phyloP scores from a whole-genome alignment of 2,113 vertebrate genomes.

The Ariopsis seemanni region DNA sequence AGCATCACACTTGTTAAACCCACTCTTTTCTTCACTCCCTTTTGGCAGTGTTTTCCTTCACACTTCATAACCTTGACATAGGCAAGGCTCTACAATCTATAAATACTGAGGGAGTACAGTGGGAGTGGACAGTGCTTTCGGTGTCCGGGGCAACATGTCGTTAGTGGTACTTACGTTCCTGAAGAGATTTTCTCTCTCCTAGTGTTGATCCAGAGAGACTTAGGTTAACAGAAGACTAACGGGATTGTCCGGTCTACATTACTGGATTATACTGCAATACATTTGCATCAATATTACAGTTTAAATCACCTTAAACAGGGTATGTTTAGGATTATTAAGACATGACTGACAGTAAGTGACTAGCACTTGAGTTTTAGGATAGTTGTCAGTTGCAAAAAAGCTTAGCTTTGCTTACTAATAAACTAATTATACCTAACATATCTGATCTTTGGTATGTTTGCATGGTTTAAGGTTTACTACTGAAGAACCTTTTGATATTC shows the following conservation, averaged over 20 bases:
- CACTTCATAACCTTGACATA: slow-evolving; percentile 47
- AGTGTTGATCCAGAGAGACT: slow-evolving; percentile 18
- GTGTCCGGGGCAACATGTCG: slow-evolving; percentile 21
- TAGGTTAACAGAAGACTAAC: slow-evolving; percentile 47
- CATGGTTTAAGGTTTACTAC: neutral
- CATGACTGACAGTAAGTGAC: neutral
- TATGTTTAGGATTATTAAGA: neutral
- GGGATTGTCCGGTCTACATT: slow-evolving; percentile 40
- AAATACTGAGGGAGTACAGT: slow-evolving; percentile 37
- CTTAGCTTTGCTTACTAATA: neutral
- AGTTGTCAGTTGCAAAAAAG: neutral
- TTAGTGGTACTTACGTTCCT: slow-evolving; percentile 45
- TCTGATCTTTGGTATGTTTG: neutral
- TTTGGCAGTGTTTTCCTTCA: slow-evolving; percentile 39
- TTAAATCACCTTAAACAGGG: slow-evolving; percentile 12
- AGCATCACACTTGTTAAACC: neutral
- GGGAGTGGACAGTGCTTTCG: slow-evolving; percentile 3
- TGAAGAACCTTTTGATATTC: neutral
- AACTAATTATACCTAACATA: neutral
- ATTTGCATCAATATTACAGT: slow-evolving; percentile 42
- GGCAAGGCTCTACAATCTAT: slow-evolving; percentile 47
- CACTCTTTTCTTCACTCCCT: slow-evolving; percentile 5
- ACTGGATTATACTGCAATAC: slow-evolving; percentile 51
- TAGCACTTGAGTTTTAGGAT: neutral
- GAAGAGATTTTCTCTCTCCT: slow-evolving; percentile 47